Conservation (phyloP, 2,888 invertebrate genomes). For the Saturnia japonica region DNA sequence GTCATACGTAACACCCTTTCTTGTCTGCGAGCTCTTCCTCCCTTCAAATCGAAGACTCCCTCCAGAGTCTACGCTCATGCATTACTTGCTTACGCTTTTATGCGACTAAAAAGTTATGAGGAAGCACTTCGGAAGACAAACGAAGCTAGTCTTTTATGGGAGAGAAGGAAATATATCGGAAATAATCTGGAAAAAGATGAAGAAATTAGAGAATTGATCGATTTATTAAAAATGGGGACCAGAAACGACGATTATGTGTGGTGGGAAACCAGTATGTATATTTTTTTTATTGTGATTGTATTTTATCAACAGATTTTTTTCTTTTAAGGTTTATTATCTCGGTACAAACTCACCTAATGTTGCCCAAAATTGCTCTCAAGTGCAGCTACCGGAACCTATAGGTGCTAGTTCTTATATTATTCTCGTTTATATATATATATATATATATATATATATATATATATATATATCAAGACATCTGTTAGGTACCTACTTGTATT, state of each 20-base stretch:
- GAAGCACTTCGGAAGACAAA: slow-evolving; percentile 49
- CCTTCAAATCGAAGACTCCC: slow-evolving; percentile 48
- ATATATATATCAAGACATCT: no score
- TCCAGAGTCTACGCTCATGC: slow-evolving; percentile 60
- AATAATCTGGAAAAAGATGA: slow-evolving; percentile 53
- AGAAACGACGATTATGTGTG: slow-evolving; percentile 84
- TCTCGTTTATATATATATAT: no score
- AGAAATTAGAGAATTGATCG: slow-evolving; percentile 52
- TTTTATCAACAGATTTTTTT: background rate
- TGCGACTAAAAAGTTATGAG: slow-evolving; percentile 56
- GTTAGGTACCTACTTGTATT: no score
- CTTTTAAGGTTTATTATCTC: no score
- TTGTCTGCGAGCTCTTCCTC: slow-evolving; percentile 79
- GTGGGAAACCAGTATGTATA: slow-evolving; percentile 87
- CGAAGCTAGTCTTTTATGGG: slow-evolving; percentile 44
- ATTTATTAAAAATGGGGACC: slow-evolving; percentile 57
- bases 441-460: no score
- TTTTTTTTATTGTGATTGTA: background rate
- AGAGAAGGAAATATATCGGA: slow-evolving; percentile 32
- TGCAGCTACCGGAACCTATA: no score
- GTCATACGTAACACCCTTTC: slow-evolving; percentile 82
- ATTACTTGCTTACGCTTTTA: slow-evolving; percentile 59
- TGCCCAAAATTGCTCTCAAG: no score
- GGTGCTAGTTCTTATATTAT: no score
- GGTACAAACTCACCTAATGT: no score